Base-by-base conservation (phyloP, 2,113 vertebrate genomes). In the Rhinogobius similis region DNA sequence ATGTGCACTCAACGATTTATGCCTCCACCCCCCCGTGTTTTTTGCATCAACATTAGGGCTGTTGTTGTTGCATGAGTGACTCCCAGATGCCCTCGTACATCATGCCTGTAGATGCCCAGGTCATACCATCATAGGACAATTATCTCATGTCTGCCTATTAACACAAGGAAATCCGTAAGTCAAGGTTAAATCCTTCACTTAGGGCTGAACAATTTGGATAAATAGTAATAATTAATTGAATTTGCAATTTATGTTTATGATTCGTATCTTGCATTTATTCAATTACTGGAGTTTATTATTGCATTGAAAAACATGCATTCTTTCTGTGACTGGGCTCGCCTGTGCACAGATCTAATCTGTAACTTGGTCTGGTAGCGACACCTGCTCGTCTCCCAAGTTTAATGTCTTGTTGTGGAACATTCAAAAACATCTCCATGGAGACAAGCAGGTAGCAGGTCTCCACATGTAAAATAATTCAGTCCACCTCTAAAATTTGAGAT, bases 1-100 rank as follows among this genome's bases (percentile, higher is more conserved):
- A 53, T 36, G 68, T 70, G 67, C 64, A 50, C 56, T n/a, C 58
- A 73, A 70, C 43, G 43, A 84, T 82, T 88, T 80, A 82, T 72
- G 41, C 73, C 72, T 76, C 70, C 50, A 14, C 41, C 50, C 72
- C 71, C 27, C 70, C 66, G 3, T 67, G 75, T 68, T 62, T 78
- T 61, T 62, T 63, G 69, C 38, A 41, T 75, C 23, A 2, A 26
- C 6, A 53, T 50, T 1, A 44, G 65, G 58, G 14, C 64, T 0
- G 38, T 62, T 41, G 29, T 62, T 41, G 58, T 55, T 0, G 67
- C 61, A 4, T 75, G 72, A 81, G 50, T 70, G 80, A 86, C 78
- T 65, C 48, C 16, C 70, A 3, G 27, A 50, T 44, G 66, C 44
- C 1, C 56, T 39, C 26, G 36, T 77, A 67, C 46, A 69, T 78